Conservation (phyloP, 2,113 vertebrate genomes). For the Colistium nudipinnis region DNA sequence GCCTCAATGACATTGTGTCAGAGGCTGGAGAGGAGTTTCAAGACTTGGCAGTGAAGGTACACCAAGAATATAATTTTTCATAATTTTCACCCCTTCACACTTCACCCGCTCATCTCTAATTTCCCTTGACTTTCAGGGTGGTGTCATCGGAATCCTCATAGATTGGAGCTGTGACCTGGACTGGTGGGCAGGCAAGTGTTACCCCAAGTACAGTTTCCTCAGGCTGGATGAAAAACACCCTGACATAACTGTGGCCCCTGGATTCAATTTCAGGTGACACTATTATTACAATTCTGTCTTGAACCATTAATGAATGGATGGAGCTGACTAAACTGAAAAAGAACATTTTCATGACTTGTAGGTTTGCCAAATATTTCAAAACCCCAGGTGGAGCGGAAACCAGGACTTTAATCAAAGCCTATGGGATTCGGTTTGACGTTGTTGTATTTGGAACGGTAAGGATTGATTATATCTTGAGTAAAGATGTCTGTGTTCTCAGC, state of each 20-base stretch:
- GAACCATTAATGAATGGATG: neutral
- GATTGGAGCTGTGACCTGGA: slow-evolving; percentile 87
- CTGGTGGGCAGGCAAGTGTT: slow-evolving; percentile 75
- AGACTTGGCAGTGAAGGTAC: slow-evolving; percentile 88
- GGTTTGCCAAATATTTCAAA: slow-evolving; percentile 89
- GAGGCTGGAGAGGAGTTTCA: slow-evolving; percentile 86
- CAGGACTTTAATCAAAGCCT: slow-evolving; percentile 87
- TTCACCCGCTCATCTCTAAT: neutral
- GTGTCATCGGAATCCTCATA: slow-evolving; percentile 66
- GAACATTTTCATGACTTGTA: slow-evolving; percentile 61
- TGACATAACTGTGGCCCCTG: slow-evolving; percentile 83
- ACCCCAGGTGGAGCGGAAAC: slow-evolving; percentile 69
- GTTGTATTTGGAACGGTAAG: slow-evolving; percentile 89
- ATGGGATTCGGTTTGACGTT: slow-evolving; percentile 89
- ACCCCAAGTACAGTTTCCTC: slow-evolving; percentile 87
- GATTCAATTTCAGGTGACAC: slow-evolving; percentile 90
- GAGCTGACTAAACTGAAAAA: neutral
- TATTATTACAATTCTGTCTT: neutral
- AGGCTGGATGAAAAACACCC: slow-evolving; percentile 85
- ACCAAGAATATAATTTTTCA: neutral
- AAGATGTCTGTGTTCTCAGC: neutral
- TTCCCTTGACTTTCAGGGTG: slow-evolving; percentile 39
- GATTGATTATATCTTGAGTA: slow-evolving; percentile 1
- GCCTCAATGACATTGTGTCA: slow-evolving; percentile 81
- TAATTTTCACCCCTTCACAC: neutral